Conservation (phyloP, 2,888 invertebrate species). For the Thyatira batis region DNA sequence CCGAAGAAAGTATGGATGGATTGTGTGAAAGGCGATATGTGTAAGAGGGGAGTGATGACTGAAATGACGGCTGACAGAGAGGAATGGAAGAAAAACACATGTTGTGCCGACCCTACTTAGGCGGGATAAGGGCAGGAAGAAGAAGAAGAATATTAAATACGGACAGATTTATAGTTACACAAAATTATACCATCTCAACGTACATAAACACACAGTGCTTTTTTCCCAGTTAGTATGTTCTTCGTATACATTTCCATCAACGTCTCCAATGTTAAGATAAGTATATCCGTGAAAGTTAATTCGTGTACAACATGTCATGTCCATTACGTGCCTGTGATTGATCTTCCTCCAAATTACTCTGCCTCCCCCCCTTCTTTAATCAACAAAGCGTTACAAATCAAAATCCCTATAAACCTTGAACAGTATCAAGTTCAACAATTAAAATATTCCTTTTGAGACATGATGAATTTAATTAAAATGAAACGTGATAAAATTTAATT, state of each 20-base stretch:
- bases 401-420: background rate
- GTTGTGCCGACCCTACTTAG: too few relatives aligned
- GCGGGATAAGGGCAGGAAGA: too few relatives aligned
- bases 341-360: background rate
- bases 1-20: too few relatives aligned
- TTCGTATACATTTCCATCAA: background rate
- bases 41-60: too few relatives aligned
- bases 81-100: too few relatives aligned
- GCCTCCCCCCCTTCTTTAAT: background rate
- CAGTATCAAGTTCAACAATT: background rate
- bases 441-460: conserved; percentile 1
- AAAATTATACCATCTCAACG: too few relatives aligned
- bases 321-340: background rate
- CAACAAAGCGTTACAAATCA: background rate
- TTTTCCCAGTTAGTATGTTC: too few relatives aligned
- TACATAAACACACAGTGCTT: too few relatives aligned
- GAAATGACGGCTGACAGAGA: too few relatives aligned
- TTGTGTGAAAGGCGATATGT: too few relatives aligned
- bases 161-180: too few relatives aligned
- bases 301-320: background rate
- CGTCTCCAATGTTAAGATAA: background rate
- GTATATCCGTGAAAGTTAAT: background rate
- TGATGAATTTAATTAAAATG: conserved; percentile 1
- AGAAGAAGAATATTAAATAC: too few relatives aligned
- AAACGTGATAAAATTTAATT: conserved; percentile 2